Conservation (phyloP, 2,113 vertebrate genomes). For the Todiramphus chloris region DNA sequence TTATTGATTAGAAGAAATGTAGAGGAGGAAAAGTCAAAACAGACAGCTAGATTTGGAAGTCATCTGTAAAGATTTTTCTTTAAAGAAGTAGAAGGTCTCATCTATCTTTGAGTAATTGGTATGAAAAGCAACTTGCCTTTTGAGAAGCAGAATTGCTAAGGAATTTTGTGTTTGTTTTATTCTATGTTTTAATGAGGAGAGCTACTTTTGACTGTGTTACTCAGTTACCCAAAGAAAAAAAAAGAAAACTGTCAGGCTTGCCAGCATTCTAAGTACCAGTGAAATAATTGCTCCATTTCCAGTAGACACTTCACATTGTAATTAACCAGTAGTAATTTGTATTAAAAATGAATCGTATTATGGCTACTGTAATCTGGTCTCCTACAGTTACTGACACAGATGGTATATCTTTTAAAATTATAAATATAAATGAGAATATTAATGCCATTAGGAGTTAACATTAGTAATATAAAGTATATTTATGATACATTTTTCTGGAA, state of each 20-base stretch:
- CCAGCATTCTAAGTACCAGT: neutral
- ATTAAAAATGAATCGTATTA: conserved; percentile 55
- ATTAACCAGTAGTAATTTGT: conserved; percentile 50
- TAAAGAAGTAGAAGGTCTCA: neutral
- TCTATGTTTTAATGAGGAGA: neutral
- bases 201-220: neutral
- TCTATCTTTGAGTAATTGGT: neutral
- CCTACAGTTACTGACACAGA: conserved; percentile 56
- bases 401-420: conserved; percentile 62
- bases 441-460: conserved; percentile 54
- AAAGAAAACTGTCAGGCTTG: neutral
- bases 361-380: conserved; percentile 39
- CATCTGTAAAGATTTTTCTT: neutral
- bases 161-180: neutral
- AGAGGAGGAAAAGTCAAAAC: neutral
- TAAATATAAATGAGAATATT: conserved; percentile 70
- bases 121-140: neutral
- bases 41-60: neutral
- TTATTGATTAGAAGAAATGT: neutral
- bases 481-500: conserved; percentile 57
- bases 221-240: neutral
- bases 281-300: conserved; percentile 57
- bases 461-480: conserved; percentile 55
- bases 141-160: neutral
- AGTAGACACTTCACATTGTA: conserved; percentile 54